These are phyloP conservation scores for Meloidogyne exigua DNA, from an alignment of 1,140 invertebrate genomes.

Conservation along the genomic window DNA sequence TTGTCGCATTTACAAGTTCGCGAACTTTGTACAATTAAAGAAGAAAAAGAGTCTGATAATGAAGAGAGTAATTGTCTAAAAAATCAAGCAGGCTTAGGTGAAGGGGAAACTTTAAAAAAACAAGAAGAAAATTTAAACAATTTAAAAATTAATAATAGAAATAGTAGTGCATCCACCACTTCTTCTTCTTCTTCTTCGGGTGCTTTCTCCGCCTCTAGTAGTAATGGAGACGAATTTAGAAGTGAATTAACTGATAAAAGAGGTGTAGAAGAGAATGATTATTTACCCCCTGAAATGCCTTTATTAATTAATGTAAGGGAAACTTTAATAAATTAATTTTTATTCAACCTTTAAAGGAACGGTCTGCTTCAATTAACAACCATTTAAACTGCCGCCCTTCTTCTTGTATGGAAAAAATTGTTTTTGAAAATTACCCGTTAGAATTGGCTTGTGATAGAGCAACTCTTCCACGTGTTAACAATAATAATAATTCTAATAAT, in stretches of 20 bases:
- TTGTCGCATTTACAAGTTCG: conserved; percentile 8
- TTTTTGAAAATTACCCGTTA: neutral
- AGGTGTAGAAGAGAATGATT: conserved; percentile 5
- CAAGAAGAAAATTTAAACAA: neutral
- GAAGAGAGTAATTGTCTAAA: neutral
- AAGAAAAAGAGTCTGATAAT: conserved; percentile 15
- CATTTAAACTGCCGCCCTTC: neutral
- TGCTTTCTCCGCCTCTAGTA: conserved; percentile 15
- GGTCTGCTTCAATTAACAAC: neutral
- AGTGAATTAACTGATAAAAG: neutral
- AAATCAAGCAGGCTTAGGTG: neutral
- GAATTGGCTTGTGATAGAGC: neutral
- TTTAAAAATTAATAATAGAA: neutral
- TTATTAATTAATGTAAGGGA: neutral
- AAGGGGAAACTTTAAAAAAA: neutral
- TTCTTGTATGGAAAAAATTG: neutral
- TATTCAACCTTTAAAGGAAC: too few species aligned
- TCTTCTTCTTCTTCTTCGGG: conserved; percentile 14
- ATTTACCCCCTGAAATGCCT: conserved; percentile 22
- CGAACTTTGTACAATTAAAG: conserved; percentile 24
- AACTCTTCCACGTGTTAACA: neutral
- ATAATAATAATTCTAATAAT: neutral
- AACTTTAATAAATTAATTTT: neutral
- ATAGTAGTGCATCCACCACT: neutral
- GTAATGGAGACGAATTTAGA: neutral